Base-by-base conservation (phyloP, 2,888 invertebrate genomes). In the Corbicula japonica region DNA sequence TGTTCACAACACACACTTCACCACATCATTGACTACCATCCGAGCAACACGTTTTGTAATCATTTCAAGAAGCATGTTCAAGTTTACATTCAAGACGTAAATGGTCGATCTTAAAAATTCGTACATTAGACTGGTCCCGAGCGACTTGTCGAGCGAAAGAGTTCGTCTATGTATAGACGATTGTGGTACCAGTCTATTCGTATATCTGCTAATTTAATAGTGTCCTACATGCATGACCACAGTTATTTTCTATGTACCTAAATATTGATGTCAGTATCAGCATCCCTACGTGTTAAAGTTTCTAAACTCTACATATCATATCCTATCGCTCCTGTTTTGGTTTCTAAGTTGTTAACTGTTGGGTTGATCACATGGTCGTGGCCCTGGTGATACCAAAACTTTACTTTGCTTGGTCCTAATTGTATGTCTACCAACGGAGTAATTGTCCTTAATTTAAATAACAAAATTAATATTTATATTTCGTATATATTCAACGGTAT, bases 371-470 rank as follows among this genome's bases (percentile, higher is more conserved):
- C 30, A 5, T 54, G 12, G 1, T 1, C 5, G 1, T 12, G 4
- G 2, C 23, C 30, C n/a, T 32, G 32, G 32, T 54, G 54, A 30
- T 54, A 12, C 54, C 54, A 54, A n/a, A 54, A 54, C 30, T 30
- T 28, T 32, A 54, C 32, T 15, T 54, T 54, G 5, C 30, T 18
- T 3, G 54, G 54, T 23, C 54, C 54, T 2, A 54, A n/a, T 2
- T 28, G 32, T 12, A 4, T 54, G 12, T 28, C 12, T 54, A 30
- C 54, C 30, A 54, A 30, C 1, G 54, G 54, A 18, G 6, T 28
- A 12, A 50, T 6, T 10, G 1, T 54, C n/a, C 30, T 54, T 15
- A 54, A 54, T 32, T 18, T 4, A 54, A 28, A 30, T 18, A 18
- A 46, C 18, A 46, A 21, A 10, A 18, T 46, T 5, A 2, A 23